phyloP scores from a whole-genome alignment of 2,797 vertebrate species.

The Salarias fasciatus region DNA sequence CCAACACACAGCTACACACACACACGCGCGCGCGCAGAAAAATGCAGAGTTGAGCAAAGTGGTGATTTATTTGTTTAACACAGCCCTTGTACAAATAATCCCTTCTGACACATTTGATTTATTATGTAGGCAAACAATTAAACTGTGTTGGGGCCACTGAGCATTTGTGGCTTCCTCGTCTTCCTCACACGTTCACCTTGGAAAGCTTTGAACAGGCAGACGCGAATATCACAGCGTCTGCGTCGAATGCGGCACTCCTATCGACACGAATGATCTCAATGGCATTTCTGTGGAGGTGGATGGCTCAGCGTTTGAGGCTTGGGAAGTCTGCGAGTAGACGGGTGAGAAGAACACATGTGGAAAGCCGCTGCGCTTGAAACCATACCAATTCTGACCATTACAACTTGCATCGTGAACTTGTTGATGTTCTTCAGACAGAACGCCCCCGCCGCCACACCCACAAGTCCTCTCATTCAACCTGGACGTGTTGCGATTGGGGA shows the following conservation, averaged over 20 bases:
- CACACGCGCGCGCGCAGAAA: too few species aligned
- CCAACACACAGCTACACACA: conserved; percentile 5
- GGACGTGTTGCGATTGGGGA: too few species aligned
- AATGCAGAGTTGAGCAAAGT: conserved; percentile 47
- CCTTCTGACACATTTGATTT: conserved; percentile 79
- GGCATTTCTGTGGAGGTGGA: conserved; percentile 62
- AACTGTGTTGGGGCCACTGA: conserved; percentile 58
- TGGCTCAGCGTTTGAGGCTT: conserved; percentile 49
- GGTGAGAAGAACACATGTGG: neutral
- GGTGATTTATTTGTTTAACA: conserved; percentile 77
- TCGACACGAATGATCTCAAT: conserved; percentile 46
- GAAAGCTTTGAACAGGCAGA: conserved; percentile 27
- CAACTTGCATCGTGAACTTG: too few species aligned
- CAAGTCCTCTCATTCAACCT: neutral
- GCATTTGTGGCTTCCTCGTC: conserved; percentile 67
- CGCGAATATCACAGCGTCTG: neutral
- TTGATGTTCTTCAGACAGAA: too few species aligned
- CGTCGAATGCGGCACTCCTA: conserved; percentile 27
- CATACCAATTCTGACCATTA: too few species aligned
- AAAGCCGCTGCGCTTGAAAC: neutral
- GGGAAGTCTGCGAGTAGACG: too few species aligned
- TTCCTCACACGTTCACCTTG: conserved; percentile 49
- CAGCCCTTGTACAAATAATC: conserved; percentile 76
- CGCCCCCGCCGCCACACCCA: too few species aligned
- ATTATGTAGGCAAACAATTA: conserved; percentile 83